Evolutionary conservation across 2,797 vertebrate species (phyloP).

Genomic region (Fistularia tabacaria): DNA sequence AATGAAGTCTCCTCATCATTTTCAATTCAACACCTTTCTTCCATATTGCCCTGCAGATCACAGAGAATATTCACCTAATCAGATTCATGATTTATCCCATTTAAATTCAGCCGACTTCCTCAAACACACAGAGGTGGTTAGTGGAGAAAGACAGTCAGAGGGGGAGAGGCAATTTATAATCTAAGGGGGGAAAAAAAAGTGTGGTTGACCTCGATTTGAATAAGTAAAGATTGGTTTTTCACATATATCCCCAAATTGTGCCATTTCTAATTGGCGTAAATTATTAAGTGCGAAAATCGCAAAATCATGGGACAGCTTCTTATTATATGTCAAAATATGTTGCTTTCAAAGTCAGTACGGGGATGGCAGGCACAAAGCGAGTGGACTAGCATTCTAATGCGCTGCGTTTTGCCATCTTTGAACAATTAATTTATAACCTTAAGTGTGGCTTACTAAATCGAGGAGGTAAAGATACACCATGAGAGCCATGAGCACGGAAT

Average conservation of each 20-base stretch:
- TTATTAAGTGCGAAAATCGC: constrained; percentile 57
- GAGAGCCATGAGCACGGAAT: too few relatives aligned
- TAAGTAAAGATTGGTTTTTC: constrained; percentile 73
- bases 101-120: constrained; percentile 75
- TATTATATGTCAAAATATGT: constrained; percentile 11
- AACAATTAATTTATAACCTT: too few relatives aligned
- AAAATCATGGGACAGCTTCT: constrained; percentile 22
- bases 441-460: too few relatives aligned
- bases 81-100: constrained; percentile 79
- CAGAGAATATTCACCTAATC: constrained; percentile 76
- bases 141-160: constrained; percentile 35
- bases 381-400: too few relatives aligned
- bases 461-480: too few relatives aligned
- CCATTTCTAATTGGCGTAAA: constrained; percentile 65
- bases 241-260: constrained; percentile 57
- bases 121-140: constrained; percentile 56
- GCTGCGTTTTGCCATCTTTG: too few relatives aligned
- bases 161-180: constrained; percentile 66
- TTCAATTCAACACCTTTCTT: constrained; percentile 71
- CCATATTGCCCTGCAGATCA: constrained; percentile 71
- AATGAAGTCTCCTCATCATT: constrained; percentile 71
- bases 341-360: constrained; percentile 6
- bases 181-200: constrained; percentile 48
- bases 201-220: constrained; percentile 72
- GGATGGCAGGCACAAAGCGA: neutral